These are phyloP conservation scores for Cantharis rustica DNA, from an alignment of 2,888 invertebrate species.

Conservation along the genomic window DNA sequence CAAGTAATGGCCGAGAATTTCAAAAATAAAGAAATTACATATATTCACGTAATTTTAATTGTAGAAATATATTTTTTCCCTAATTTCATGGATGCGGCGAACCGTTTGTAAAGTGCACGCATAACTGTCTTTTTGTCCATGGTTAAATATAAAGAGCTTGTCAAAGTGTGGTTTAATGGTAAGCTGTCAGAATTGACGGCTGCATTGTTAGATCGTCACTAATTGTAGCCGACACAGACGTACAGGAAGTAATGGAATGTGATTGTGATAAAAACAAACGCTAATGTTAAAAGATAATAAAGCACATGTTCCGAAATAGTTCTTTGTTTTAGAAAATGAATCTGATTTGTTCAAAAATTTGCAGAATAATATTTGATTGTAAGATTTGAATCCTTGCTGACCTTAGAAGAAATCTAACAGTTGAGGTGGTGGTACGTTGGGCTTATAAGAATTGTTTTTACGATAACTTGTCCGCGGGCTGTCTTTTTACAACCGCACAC, in stretches of 20 bases:
- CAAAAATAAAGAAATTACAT: neutral
- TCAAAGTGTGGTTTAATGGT: slow-evolving; percentile 38
- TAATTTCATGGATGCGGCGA: slow-evolving; percentile 3
- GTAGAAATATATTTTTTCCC: neutral
- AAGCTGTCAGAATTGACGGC: slow-evolving; percentile 36
- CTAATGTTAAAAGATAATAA: slow-evolving; percentile 8
- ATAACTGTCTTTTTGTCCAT: slow-evolving; percentile 35
- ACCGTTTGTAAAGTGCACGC: slow-evolving; percentile 8
- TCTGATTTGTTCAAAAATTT: neutral
- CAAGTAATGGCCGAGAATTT: neutral
- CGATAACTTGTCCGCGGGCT: slow-evolving; percentile 29
- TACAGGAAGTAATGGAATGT: slow-evolving; percentile 20
- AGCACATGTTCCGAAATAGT: neutral
- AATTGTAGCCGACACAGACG: slow-evolving; percentile 18
- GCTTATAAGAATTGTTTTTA: slow-evolving; percentile 34
- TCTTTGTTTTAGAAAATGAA: neutral
- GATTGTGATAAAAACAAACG: slow-evolving; percentile 11
- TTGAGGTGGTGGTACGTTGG: slow-evolving; percentile 30
- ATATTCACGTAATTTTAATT: neutral
- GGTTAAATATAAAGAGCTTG: slow-evolving; percentile 34
- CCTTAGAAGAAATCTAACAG: slow-evolving; percentile 26
- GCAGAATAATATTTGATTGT: neutral
- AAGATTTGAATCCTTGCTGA: slow-evolving; percentile 8
- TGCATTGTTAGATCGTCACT: slow-evolving; percentile 37
- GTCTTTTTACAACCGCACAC: slow-evolving; percentile 25